Evolutionary conservation across 2,888 invertebrate species (phyloP), one percentile per base, ranked within the genome.

Genomic region (Galerucella pusilla): DNA sequence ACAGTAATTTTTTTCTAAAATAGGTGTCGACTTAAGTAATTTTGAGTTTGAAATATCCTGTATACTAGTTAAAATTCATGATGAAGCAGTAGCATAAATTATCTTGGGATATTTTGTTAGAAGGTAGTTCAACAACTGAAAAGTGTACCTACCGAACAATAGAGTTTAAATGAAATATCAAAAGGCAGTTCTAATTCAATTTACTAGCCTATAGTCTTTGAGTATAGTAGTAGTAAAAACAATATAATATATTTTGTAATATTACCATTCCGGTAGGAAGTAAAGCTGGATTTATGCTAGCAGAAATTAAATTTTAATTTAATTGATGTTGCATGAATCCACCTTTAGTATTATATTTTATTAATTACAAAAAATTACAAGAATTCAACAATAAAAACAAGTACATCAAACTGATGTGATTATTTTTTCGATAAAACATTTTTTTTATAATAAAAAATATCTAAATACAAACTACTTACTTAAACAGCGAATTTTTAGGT

Each of bases 391-490:
- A 20, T 10, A 20, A 57, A 57, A 57, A 57, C 57, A 57, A 57
- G 10, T 20, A 57, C 57, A 57, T 57, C 7, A 57, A 57, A 63
- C 42, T 35, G 49, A 2, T 14, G 49, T 49, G 49, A 46, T 35
- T 42, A 57, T n/a, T 68, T 52, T 28, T n/a, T 70, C 42, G 11
- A n/a, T 46, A 59, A 11, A 52, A 52, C 14, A 7, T 28, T 16
- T 59, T 28, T 59, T 49, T 52, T 49, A 61, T 59, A 16, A 65
- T 66, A 59, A 63, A 49, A 67, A 75, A 71, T 70, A 66, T 66
- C 68, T 71, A 63, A 72, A 72, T 11, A 66, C 65, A 63, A 74
- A 77, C 52, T 45, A 70, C 77, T 75, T 75, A 77, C 75, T 71
- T 60, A 72, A 67, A 70, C 70, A 63, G 77, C 73, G 20, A 70